A percentile compares a stretch with the other conserved stretches of the same genome.
Evolutionary conservation across 2,113 vertebrate genomes (phyloP).

Genomic region (Saguinus imperator): DNA sequence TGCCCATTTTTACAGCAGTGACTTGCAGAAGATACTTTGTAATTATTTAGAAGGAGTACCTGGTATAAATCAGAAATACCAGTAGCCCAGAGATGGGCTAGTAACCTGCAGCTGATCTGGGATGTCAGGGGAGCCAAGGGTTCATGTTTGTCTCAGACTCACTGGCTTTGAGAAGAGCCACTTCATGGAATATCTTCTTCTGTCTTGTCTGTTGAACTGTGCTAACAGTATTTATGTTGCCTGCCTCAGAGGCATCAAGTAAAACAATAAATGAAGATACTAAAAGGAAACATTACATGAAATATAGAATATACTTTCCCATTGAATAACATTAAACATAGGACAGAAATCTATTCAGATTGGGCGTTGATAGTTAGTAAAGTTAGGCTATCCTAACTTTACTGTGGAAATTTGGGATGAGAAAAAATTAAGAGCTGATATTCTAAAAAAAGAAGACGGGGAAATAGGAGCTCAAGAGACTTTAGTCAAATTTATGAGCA

Average conservation of each 20-base stretch:
- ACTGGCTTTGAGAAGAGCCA: neutral
- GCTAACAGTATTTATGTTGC: neutral
- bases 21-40: conserved; percentile 28
- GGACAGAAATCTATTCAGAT: neutral
- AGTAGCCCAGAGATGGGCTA: neutral
- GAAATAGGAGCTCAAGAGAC: neutral
- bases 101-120: neutral
- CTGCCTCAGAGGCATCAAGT: neutral
- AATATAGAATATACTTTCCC: neutral
- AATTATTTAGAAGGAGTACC: neutral
- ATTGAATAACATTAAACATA: neutral
- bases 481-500: neutral
- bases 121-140: no score
- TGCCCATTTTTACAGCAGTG: conserved; percentile 51
- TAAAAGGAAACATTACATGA: neutral
- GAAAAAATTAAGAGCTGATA: neutral
- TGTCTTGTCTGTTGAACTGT: conserved; percentile 27
- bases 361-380: neutral
- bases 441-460: neutral
- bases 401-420: neutral
- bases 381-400: neutral
- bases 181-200: neutral
- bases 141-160: neutral
- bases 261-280: neutral
- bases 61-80: neutral